Base-by-base conservation (phyloP, 2,113 vertebrate genomes). In the Cnemophilus loriae region DNA sequence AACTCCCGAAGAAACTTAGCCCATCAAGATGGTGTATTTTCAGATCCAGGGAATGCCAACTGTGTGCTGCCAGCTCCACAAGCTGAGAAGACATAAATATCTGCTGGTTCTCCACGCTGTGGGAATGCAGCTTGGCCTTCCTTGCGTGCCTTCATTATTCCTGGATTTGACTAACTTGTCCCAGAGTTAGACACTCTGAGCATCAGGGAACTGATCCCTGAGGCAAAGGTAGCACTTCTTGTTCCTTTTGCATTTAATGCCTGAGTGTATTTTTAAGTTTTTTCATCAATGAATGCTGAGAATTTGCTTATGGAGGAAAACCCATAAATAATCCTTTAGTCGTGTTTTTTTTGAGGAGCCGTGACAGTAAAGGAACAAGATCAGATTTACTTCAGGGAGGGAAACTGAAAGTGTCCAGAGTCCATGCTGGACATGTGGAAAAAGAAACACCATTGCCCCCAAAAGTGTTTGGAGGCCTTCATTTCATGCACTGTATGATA, bases 21-120 rank as follows among this genome's bases (percentile, higher is more conserved):
- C 57, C 19, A 4, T 33, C 4, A 47, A 55, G 56, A 55, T 37
- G 32, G 52, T 7, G 1, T 52, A 0, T 67, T 93, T 89, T 55
- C 69, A 84, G 50, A 39, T 46, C 5, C 2, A 2, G 73, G 56
- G 33, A 67, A 7, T 0, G 24, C n/a, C 11, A 26, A 0, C 53
- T 69, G 35, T 20, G 17, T 53, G 76, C 63, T 92, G 75, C 35
- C 80, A 47, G 76, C 68, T 86, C 84, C 57, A 17, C 33, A 8
- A 3, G 61, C 79, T 88, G 86, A 67, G 71, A 22, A 83, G 84
- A 70, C 84, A 61, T 15, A 69, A 89, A 81, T 61, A 81, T 21
- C 32, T 80, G 63, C 68, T 92, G 82, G 30, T 77, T 56, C 74
- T 84, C 46, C 41, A 37, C 3, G 1, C 23, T 67, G 60, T 49